Base-by-base conservation (phyloP, 2,113 vertebrate species). In the Sarotherodon lohbergeri region DNA sequence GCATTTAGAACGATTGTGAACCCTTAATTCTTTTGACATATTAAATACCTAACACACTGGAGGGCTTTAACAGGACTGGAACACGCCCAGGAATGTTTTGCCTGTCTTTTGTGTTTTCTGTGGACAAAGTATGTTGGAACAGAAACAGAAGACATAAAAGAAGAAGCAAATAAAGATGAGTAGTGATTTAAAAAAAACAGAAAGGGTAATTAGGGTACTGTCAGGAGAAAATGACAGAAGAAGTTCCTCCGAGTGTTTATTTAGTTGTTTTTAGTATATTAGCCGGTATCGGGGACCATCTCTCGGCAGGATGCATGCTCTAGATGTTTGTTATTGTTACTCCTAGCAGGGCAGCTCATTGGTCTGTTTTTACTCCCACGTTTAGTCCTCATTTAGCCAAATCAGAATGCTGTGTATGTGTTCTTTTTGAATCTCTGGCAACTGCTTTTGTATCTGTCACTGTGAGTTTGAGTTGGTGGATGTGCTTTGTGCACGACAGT, bases 351-450 rank as follows among this genome's bases (percentile, higher is more conserved):
- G 59, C 83, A 79, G 71, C 36, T 29, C 83, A 66, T 34, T 56
- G 85, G 86, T 82, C 54, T 91, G 81, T 88, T 88, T 80, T 78
- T 27, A 82, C 82, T 87, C 73, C 73, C 22, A 46, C 88, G 76
- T 86, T 80, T 88, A 59, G 84, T 39, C 73, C 56, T 90, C 81
- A 88, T 94, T 91, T 91, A 83, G 85, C 36, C 87, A 90, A 91
- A 91, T 92, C 86, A 55, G 81, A 91, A 79, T 83, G 52, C 11
- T 11, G 19, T 85, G 63, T 86, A 68, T 71, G 85, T 88, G 89
- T 89, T 81, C 82, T 83, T 66, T 85, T 71, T 84, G 81, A 48
- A 71, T 91, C 12, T 88, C 86, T 91, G 89, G 82, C 83, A 93
- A 73, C 80, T 86, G 71, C 84, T 6, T 43, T 56, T 66, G 71